Base-by-base conservation (phyloP, 1,140 invertebrate species). In the Varroa destructor region DNA sequence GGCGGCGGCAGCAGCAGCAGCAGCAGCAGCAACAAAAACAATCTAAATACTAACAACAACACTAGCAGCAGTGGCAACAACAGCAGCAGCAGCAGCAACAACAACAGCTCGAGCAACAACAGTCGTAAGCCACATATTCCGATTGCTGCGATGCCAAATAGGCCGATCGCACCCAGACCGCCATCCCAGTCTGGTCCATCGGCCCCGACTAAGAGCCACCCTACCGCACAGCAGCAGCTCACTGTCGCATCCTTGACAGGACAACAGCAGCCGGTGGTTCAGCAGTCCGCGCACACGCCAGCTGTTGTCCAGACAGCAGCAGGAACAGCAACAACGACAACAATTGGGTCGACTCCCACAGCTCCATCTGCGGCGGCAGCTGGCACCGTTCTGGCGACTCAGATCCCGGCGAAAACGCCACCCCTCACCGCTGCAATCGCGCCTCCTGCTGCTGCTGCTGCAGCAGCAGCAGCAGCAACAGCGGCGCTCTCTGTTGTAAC, bases 41-140 rank as follows among this genome's bases (percentile, higher is more conserved):
- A 67, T 43, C 2, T 37, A 37, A 3, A 58, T 37, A 40, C 61
- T 67, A 40, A 36, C 61, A 25, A 67, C 46, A 46, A 37, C 61
- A 14, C 12, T 37, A 67, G 37, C n/a, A 36, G 14, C 37, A 43
- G 12, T 46, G 0, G 12, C 37, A 40, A 67, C 3, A 40, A 3
- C 37, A 43, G 4, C 40, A 42, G 25, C 57, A 42, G 57, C 57
- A 12, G 40, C 46, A 51, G 8, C 46, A 40, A 40, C 61, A 67
- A 37, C 12, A 43, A 40, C 61, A 67, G 40, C 10, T 67, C 61
- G 12, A 40, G 61, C 40, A 40, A 40, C 61, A 67, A 40, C 14
- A 67, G 46, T 67, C 40, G 61, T 43, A 67, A 67, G 46, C 61
- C 61, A 14, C 61, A 67, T 37, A 67, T 67, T 67, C 61, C 61